A percentile compares a stretch with the other conserved stretches of the same genome.
These are phyloP conservation scores for Perizoma affinitatum DNA, from an alignment of 2,888 invertebrate species.

Conservation along the genomic window DNA sequence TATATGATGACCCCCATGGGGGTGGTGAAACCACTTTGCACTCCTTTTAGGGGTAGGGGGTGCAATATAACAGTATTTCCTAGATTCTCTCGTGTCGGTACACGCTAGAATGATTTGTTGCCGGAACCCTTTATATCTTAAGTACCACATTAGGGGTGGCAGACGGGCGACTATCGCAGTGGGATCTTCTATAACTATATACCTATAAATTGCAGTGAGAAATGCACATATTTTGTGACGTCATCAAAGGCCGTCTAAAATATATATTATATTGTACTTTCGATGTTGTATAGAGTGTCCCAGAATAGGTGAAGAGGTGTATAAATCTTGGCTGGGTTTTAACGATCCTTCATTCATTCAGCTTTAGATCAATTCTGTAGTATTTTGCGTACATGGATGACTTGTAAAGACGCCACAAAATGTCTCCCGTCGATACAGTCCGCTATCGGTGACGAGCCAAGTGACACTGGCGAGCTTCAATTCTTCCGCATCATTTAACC, in stretches of 20 bases:
- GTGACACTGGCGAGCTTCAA: conserved; percentile 40
- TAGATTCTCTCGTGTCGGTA: conserved; percentile 19
- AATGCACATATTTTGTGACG: no score
- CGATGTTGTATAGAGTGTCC: no score
- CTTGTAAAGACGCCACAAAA: neutral
- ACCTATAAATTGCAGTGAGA: no score
- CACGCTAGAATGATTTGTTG: conserved; percentile 36
- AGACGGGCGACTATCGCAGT: conserved; percentile 25
- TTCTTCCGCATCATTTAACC: conserved; percentile 53
- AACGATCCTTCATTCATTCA: no score
- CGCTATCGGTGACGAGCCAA: conserved; percentile 29
- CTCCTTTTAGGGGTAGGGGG: conserved; percentile 19
- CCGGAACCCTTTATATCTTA: conserved; percentile 38
- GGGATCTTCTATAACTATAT: neutral
- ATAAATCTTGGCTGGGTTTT: no score
- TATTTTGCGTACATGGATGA: no score
- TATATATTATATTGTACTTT: no score
- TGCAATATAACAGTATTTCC: conserved; percentile 27
- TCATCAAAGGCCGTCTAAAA: no score
- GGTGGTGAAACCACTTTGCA: neutral
- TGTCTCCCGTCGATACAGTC: conserved; percentile 20
- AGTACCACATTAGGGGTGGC: conserved; percentile 28
- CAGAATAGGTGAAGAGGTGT: no score
- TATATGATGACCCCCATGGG: conserved; percentile 18
- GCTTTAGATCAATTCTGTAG: no score